Percentiles rank a stretch among this genome's conserved stretches.
phyloP scores from a whole-genome alignment of 2,888 invertebrate genomes.

The Minunthozetes semirufus region DNA sequence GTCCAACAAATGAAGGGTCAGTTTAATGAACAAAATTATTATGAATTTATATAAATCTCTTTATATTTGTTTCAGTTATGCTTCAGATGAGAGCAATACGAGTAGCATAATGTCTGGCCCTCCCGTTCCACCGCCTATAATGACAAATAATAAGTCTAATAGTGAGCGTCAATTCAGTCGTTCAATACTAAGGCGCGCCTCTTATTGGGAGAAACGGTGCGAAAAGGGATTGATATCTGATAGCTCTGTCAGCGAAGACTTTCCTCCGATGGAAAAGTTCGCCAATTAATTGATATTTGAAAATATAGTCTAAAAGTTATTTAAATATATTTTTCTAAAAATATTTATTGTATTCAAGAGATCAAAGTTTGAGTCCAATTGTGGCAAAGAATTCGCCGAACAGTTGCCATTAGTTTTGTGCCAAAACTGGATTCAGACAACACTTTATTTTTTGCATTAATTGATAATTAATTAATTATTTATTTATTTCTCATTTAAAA shows the following conservation, averaged over 20 bases:
- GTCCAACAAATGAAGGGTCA: constrained; percentile 33
- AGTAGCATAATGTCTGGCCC: constrained; percentile 36
- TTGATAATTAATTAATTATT: neutral
- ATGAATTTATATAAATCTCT: no score
- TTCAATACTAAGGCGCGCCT: constrained; percentile 43
- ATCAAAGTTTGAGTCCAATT: neutral
- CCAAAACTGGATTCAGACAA: neutral
- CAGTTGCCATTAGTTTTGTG: neutral
- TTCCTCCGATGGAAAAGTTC: constrained; percentile 41
- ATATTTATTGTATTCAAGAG: neutral
- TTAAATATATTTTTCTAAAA: neutral
- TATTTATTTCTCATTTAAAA: neutral
- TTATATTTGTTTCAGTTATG: constrained; percentile 41
- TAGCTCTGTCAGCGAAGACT: constrained; percentile 43
- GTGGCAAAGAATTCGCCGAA: neutral
- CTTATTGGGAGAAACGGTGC: constrained; percentile 45
- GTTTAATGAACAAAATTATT: no score
- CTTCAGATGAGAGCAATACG: constrained; percentile 42
- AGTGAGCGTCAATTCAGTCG: constrained; percentile 15
- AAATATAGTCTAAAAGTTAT: neutral
- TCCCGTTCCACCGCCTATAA: neutral
- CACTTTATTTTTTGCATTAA: neutral
- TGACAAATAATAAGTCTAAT: neutral
- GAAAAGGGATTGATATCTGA: constrained; percentile 44
- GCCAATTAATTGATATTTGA: neutral